Conservation (phyloP, 2,888 invertebrate genomes). For the Drosophila borealis region DNA sequence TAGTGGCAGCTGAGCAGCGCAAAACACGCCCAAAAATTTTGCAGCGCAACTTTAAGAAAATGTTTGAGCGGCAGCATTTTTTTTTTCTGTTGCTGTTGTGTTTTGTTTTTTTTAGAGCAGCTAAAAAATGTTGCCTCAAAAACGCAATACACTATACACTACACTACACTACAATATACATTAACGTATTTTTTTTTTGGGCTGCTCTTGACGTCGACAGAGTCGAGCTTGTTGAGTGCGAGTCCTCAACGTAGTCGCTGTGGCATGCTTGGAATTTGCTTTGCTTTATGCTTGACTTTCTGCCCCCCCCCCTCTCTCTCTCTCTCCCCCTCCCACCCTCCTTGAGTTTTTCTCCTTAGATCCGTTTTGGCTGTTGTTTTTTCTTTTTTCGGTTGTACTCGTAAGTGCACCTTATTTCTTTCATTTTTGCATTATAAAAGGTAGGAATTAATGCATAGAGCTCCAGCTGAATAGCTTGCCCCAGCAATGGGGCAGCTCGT, state of each 20-base stretch:
- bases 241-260: slow-evolving; percentile 66
- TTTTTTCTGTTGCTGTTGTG: slow-evolving; percentile 21
- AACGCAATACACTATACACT: slow-evolving; percentile 38
- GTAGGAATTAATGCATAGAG: slow-evolving; percentile 75
- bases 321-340: slow-evolving; percentile 15
- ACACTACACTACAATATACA: slow-evolving; percentile 28
- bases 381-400: slow-evolving; percentile 39
- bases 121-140: slow-evolving; percentile 34
- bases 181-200: slow-evolving; percentile 8
- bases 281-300: slow-evolving; percentile 70
- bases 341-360: slow-evolving; percentile 10
- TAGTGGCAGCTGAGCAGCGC: slow-evolving; percentile 41
- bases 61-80: slow-evolving; percentile 38
- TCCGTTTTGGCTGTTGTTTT: slow-evolving; percentile 5
- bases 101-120: slow-evolving; percentile 46
- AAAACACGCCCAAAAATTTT: slow-evolving; percentile 36
- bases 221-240: slow-evolving; percentile 69
- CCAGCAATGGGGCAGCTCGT: slow-evolving; percentile 13
- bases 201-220: slow-evolving; percentile 66
- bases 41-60: slow-evolving; percentile 68
- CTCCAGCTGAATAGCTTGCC: slow-evolving; percentile 50
- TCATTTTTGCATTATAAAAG: slow-evolving; percentile 79
- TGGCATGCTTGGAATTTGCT: slow-evolving; percentile 80
- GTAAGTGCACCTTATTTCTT: slow-evolving; percentile 80
- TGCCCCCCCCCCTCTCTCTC: not conserved